Evolutionary conservation across 2,888 invertebrate species (phyloP).

Genomic region (Pasiphila rectangulata): DNA sequence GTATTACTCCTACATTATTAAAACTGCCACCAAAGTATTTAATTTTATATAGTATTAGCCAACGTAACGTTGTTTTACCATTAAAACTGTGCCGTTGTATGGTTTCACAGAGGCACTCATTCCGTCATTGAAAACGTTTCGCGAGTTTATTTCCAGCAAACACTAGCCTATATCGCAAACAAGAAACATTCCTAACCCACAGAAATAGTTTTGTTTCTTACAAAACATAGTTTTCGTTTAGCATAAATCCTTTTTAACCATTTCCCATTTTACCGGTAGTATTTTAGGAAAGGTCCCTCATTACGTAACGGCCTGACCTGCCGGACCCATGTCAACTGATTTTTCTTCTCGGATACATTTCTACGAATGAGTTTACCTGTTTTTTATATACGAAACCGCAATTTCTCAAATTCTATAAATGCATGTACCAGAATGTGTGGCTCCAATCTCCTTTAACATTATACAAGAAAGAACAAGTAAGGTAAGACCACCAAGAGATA

Average conservation of each 20-base stretch:
- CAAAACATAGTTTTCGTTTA: slow-evolving; percentile 33
- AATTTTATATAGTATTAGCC: too few species aligned
- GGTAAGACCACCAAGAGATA: too few species aligned
- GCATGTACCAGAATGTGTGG: too few species aligned
- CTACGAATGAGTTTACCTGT: slow-evolving; percentile 32
- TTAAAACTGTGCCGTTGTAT: too few species aligned
- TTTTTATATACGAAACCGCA: slow-evolving; percentile 18
- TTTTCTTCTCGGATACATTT: slow-evolving; percentile 42
- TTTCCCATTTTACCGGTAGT: slow-evolving; percentile 33
- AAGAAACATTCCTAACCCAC: slow-evolving; percentile 16
- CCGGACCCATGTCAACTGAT: slow-evolving; percentile 48
- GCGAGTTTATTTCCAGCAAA: slow-evolving; percentile 1
- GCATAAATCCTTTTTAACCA: slow-evolving; percentile 36
- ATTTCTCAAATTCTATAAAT: not conserved
- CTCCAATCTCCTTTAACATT: too few species aligned
- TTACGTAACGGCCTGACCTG: slow-evolving; percentile 38
- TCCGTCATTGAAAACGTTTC: slow-evolving; percentile 2
- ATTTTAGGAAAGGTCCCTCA: slow-evolving; percentile 33
- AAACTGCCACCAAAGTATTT: too few species aligned
- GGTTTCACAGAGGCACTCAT: slow-evolving; percentile 1
- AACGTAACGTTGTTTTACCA: too few species aligned
- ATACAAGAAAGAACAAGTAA: too few species aligned
- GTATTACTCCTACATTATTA: too few species aligned
- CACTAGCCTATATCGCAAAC: slow-evolving; percentile 7
- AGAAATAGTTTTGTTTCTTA: slow-evolving; percentile 26